Conservation (phyloP, 2,113 vertebrate species). For the Nycticebus coucang region DNA sequence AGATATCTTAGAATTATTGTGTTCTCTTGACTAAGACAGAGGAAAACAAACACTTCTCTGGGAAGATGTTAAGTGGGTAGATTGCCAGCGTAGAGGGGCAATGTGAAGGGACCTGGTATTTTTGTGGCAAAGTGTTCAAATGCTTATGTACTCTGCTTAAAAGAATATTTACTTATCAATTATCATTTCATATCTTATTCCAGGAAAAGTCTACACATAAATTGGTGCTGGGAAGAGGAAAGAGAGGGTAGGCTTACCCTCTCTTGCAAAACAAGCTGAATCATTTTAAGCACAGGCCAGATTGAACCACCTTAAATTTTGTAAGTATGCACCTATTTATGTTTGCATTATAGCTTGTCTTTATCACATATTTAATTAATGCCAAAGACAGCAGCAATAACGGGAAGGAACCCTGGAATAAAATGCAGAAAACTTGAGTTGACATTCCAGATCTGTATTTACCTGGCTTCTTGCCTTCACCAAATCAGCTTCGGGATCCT, state of each 20-base stretch:
- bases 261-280: background rate
- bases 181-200: background rate
- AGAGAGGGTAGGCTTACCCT: background rate
- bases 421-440: constrained; percentile 19
- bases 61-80: background rate
- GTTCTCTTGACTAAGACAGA: background rate
- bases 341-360: background rate
- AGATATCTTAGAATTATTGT: constrained; percentile 4
- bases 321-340: background rate
- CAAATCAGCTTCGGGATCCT: background rate
- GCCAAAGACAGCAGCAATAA: background rate
- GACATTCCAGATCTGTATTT: background rate
- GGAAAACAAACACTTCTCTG: background rate
- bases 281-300: background rate
- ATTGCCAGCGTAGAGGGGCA: background rate
- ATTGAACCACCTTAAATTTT: background rate
- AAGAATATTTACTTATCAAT: background rate
- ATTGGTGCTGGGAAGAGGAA: background rate
- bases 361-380: background rate
- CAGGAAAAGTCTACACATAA: background rate
- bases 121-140: background rate
- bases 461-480: background rate
- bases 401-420: background rate
- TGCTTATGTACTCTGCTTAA: background rate
- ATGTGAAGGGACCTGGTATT: background rate